Conservation (phyloP, 2,113 vertebrate species). For the Sebastes schlegelii region DNA sequence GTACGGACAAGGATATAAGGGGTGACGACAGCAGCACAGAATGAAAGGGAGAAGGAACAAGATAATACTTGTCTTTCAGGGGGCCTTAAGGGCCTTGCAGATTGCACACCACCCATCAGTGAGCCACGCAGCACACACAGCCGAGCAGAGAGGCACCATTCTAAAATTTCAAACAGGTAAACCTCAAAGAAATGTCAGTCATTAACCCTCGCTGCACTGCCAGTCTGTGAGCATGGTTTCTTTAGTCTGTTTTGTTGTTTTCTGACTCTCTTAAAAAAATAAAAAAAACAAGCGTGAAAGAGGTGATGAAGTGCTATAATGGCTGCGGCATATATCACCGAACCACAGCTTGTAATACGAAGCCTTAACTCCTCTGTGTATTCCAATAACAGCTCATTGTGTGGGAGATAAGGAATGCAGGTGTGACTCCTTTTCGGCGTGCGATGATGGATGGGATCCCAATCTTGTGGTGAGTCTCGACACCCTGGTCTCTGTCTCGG, state of each 20-base stretch:
- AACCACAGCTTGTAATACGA: slow-evolving; percentile 53
- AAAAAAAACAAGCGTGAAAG: slow-evolving; percentile 1
- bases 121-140: neutral
- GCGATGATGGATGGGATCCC: slow-evolving; percentile 62
- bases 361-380: slow-evolving; percentile 45
- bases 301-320: slow-evolving; percentile 39
- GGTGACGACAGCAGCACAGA: slow-evolving; percentile 38
- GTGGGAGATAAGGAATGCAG: slow-evolving; percentile 54
- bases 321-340: slow-evolving; percentile 43
- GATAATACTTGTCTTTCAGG: slow-evolving; percentile 51
- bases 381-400: slow-evolving; percentile 58
- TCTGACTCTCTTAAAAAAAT: neutral
- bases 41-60: slow-evolving; percentile 43
- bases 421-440: slow-evolving; percentile 47
- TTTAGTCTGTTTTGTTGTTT: slow-evolving; percentile 20
- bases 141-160: slow-evolving; percentile 20
- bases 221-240: neutral
- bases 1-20: slow-evolving; percentile 27
- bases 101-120: slow-evolving; percentile 20
- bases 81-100: slow-evolving; percentile 35
- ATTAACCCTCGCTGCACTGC: slow-evolving; percentile 26
- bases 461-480: slow-evolving; percentile 55
- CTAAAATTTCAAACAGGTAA: slow-evolving; percentile 56
- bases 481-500: slow-evolving; percentile 37
- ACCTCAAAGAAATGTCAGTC: slow-evolving; percentile 51